Evolutionary conservation across 2,113 vertebrate genomes (phyloP), one percentile per base, ranked within the genome.

Genomic region (Grus americana): DNA sequence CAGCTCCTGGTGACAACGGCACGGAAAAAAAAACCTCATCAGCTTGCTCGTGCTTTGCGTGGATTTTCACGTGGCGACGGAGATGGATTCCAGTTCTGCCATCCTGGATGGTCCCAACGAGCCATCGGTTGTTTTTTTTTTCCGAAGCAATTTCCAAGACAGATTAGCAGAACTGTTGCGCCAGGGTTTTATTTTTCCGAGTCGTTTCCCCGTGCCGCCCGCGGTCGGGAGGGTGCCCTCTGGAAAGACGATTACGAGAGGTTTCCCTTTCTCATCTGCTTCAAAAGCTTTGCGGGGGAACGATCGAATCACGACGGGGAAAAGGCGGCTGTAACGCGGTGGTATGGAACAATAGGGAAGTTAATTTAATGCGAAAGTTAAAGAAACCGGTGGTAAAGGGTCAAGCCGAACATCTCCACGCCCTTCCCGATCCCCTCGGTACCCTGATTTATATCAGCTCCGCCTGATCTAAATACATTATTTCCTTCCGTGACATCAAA

Each of bases 401-500:
- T 92, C 67, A 88, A 79, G 32, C 10, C 63, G 84, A 94, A 92
- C 47, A 66, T 91, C 87, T 58, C 93, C 96, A 92, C 97, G 82
- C 96, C 97, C 96, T 96, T 94, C 87, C 95, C 7, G 3, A 80
- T 92, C 78, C 87, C 63, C 85, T 63, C 58, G 17, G 30, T 10
- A 5, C 68, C 74, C 92, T 82, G 72, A 90, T 9, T 86, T 71
- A 30, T 61, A 52, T 47, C 29, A n/a, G 27, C 57, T 49, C 40
- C 47, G 46, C 55, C 79, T 86, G 65, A 46, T 61, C 44, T 18
- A 58, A 94, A 93, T 59, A 91, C 7, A 1, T 57, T 47, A 38
- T 86, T 95, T 96, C 88, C 94, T 87, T 86, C 82, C 91, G 30
- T 21, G 49, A 96, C 91, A 96, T 97, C 97, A 97, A 96, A 97